phyloP scores from a whole-genome alignment of 2,113 vertebrate genomes.

The Dasypus novemcinctus region DNA sequence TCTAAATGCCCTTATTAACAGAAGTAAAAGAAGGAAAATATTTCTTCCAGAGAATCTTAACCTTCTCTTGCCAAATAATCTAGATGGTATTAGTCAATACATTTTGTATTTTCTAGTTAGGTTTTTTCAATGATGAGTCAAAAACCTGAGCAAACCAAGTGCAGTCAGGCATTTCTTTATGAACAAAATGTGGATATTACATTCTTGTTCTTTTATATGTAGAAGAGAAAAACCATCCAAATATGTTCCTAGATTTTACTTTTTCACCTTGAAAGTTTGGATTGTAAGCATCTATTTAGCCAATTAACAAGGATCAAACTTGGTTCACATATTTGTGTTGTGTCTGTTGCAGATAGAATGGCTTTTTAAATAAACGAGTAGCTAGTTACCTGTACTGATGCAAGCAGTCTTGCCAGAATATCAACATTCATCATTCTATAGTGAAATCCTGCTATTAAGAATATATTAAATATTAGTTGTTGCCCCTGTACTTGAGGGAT shows the following conservation, averaged over 20 bases:
- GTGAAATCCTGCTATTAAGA: neutral
- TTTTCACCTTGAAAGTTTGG: neutral
- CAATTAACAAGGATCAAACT: neutral
- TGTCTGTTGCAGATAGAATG: neutral
- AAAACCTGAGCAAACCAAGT: neutral
- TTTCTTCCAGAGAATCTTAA: constrained; percentile 59
- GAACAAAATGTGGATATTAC: neutral
- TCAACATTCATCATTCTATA: neutral
- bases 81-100: neutral
- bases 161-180: neutral
- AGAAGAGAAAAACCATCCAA: neutral
- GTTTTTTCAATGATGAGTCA: constrained; percentile 27
- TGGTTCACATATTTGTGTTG: neutral
- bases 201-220: neutral
- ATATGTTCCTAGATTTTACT: neutral
- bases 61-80: constrained; percentile 46
- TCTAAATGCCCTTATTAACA: constrained; percentile 73
- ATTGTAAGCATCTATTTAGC: neutral
- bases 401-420: neutral
- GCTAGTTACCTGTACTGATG: neutral
- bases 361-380: neutral
- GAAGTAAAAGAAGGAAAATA: constrained; percentile 57
- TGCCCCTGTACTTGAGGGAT: too few species aligned
- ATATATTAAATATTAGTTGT: neutral
- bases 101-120: constrained; percentile 33